Base-by-base conservation (phyloP, 1,140 invertebrate genomes). In the Drosophila dunni region DNA sequence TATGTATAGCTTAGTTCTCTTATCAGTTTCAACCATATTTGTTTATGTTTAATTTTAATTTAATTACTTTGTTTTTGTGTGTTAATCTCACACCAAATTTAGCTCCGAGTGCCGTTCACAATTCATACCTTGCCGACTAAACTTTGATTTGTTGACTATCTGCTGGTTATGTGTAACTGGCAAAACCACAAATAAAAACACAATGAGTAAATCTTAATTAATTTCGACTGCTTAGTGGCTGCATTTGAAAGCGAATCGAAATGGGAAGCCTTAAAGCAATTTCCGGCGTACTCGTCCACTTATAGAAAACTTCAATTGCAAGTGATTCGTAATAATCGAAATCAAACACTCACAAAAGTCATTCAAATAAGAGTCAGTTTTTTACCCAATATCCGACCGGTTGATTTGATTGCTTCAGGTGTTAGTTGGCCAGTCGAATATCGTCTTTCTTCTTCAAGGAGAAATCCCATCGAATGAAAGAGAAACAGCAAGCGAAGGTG, bases 281-380 rank as follows among this genome's bases (percentile, higher is more conserved):
- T 56, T 56, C 8, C 61, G 53, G 38, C 15, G 1, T 17, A 1
- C 33, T 11, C 33, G 42, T n/a, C 7, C 48, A 29, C 17, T 58
- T 17, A 11, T 48, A 7, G 56, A 45, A 60, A 66, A 60, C 54
- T 66, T 53, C 24, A 72, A 74, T 44, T 68, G 69, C 50, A 48
- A 71, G 46, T 63, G 36, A 75, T 17, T 82, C 44, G 44, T 75
- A 83, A 83, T 69, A 88, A 78, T 80, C 61, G 56, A 88, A 88
- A 75, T 83, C 84, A 80, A 83, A 89, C 80, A 88, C 79, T 88
- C 72, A 8, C 34, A 53, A 46, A 67, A 71, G 33, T 61, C 67
- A 67, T 75, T 76, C 62, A 74, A 79, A 54, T 62, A 36, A 38
- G 20, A 67, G 34, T 73, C 17, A 33, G 24, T 29, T 45, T 45